These are phyloP conservation scores for Kobus ellipsiprymnus DNA, from an alignment of 2,113 vertebrate genomes.

Conservation along the genomic window DNA sequence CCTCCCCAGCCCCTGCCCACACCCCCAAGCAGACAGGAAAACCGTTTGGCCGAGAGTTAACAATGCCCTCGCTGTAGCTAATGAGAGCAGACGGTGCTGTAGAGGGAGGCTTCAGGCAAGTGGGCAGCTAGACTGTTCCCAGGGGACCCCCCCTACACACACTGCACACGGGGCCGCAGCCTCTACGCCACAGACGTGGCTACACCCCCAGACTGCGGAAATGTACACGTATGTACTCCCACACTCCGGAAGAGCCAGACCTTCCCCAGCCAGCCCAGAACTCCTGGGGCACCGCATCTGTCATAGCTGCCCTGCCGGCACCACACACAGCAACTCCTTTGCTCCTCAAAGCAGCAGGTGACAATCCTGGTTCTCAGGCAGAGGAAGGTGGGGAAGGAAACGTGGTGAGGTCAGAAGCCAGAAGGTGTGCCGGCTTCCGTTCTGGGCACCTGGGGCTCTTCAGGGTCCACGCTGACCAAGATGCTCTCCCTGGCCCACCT, in stretches of 20 bases:
- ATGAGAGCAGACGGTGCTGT: slow-evolving; percentile 13
- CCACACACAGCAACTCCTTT: background rate
- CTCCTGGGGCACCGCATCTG: background rate
- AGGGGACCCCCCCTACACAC: background rate
- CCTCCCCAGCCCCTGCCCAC: background rate
- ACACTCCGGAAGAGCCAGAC: background rate
- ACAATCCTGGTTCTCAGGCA: background rate
- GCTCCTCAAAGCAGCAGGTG: background rate
- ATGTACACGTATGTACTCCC: background rate
- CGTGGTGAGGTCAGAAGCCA: background rate
- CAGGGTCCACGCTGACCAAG: background rate
- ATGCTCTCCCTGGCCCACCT: background rate
- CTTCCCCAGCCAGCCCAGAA: background rate
- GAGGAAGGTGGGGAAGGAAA: background rate
- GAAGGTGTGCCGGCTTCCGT: background rate
- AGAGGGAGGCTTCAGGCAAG: background rate
- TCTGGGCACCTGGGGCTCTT: background rate
- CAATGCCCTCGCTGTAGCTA: slow-evolving; percentile 39
- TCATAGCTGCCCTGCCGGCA: background rate
- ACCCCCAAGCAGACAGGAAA: background rate
- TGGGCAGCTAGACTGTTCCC: slow-evolving; percentile 35
- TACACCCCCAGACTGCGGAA: background rate
- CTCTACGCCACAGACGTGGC: background rate
- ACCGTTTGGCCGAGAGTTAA: slow-evolving; percentile 39
- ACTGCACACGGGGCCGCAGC: background rate